Evolutionary conservation across 2,888 invertebrate genomes (phyloP).

Genomic region (Urechis unicinctus): DNA sequence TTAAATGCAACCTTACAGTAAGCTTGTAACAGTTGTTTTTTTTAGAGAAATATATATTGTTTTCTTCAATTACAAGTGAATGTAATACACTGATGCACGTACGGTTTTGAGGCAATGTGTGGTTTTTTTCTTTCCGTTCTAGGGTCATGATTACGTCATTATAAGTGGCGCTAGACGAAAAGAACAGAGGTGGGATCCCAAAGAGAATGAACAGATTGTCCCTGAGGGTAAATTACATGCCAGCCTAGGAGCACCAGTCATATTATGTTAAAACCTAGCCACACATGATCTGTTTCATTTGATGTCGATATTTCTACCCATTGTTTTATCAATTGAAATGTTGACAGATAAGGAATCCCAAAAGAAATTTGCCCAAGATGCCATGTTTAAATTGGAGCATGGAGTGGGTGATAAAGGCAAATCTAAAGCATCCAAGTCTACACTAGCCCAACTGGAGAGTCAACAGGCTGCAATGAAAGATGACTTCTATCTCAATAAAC

Average conservation of each 20-base stretch:
- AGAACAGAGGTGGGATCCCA: conserved; percentile 97
- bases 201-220: conserved; percentile 76
- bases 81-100: neutral
- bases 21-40: too few relatives aligned
- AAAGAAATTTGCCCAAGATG: conserved; percentile 86
- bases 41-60: too few relatives aligned
- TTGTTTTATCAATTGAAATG: neutral
- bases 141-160: conserved; percentile 96
- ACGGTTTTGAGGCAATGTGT: neutral
- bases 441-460: conserved; percentile 67
- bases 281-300: neutral
- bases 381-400: conserved; percentile 97
- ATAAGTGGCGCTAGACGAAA: conserved; percentile 90
- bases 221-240: conserved; percentile 47
- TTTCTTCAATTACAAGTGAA: too few relatives aligned
- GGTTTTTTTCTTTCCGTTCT: conserved; percentile 15
- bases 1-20: too few relatives aligned
- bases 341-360: conserved; percentile 66
- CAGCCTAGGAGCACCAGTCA: neutral
- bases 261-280: neutral
- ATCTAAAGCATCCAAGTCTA: conserved; percentile 24
- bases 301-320: neutral
- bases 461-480: conserved; percentile 80
- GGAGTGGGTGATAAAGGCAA: conserved; percentile 61
- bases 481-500: conserved; percentile 84